Conservation (phyloP, 2,113 vertebrate genomes). For the Prochilodus magdalenae region DNA sequence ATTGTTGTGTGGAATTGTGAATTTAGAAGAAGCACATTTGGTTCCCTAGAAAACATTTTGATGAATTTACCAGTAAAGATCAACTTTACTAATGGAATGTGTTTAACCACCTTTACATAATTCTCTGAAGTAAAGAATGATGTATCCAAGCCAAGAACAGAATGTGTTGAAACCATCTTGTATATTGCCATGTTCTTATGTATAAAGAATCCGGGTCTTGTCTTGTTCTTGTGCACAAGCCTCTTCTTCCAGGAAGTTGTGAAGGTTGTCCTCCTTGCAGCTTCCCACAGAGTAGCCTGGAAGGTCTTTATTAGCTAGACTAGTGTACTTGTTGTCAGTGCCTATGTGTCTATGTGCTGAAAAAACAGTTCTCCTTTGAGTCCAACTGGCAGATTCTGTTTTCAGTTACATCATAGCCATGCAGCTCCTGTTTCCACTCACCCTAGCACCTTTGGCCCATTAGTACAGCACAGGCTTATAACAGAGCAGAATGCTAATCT, state of each 20-base stretch:
- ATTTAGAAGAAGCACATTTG: no score
- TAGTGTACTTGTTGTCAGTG: constrained; percentile 8
- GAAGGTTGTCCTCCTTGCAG: not conserved
- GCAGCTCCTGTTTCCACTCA: constrained; percentile 30
- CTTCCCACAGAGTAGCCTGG: not conserved
- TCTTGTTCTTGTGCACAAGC: not conserved
- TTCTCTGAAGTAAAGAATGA: no score
- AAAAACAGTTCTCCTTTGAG: constrained; percentile 4
- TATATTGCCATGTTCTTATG: not conserved
- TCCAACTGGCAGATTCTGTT: constrained; percentile 21
- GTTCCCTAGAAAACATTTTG: no score
- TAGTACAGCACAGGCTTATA: constrained; percentile 12
- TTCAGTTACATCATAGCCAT: constrained; percentile 24
- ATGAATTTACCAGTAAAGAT: no score
- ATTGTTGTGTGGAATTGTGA: no score
- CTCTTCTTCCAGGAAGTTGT: not conserved
- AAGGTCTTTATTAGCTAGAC: constrained; percentile 1
- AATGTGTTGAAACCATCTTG: not conserved
- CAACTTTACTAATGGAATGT: no score
- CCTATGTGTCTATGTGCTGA: not conserved
- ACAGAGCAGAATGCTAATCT: constrained; percentile 7
- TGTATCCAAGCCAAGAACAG: no score
- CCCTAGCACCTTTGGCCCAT: constrained; percentile 16
- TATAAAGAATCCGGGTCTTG: not conserved
- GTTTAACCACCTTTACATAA: no score